These are phyloP conservation scores for Merluccius polli DNA, from an alignment of 2,797 vertebrate genomes.

Conservation along the genomic window DNA sequence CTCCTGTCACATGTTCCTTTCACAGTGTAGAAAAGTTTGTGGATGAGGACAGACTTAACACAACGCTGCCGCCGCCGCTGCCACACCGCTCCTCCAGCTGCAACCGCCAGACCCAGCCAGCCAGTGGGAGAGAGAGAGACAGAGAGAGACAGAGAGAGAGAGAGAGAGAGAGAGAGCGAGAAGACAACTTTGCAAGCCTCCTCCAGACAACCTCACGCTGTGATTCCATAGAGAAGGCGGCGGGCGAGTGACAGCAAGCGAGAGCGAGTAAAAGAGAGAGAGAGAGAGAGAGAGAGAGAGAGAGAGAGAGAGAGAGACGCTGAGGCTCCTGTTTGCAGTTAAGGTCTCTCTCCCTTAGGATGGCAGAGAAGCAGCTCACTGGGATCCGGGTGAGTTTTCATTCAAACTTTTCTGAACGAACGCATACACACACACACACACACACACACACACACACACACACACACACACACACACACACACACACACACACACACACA, in stretches of 20 bases:
- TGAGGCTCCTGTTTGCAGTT: slow-evolving; percentile 41
- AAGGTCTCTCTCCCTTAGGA: slow-evolving; percentile 59
- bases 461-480: slow-evolving; percentile 35
- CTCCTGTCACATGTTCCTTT: slow-evolving; percentile 80
- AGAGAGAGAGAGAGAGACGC: slow-evolving; percentile 35
- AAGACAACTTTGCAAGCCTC: slow-evolving; percentile 10
- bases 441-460: slow-evolving; percentile 28
- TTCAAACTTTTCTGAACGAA: slow-evolving; percentile 24
- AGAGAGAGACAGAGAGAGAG: slow-evolving; percentile 27
- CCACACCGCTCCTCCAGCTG: slow-evolving; percentile 63
- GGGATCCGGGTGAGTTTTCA: slow-evolving; percentile 74
- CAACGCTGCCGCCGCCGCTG: slow-evolving; percentile 73
- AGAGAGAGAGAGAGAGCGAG: slow-evolving; percentile 4
- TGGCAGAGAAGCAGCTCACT: slow-evolving; percentile 76
- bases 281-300: slow-evolving; percentile 9
- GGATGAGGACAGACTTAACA: slow-evolving; percentile 78
- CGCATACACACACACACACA: slow-evolving; percentile 6
- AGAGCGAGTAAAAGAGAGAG: slow-evolving; percentile 41
- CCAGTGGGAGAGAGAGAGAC: slow-evolving; percentile 53
- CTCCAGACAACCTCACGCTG: neutral
- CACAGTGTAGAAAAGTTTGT: slow-evolving; percentile 82
- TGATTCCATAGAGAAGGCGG: slow-evolving; percentile 9
- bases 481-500: slow-evolving; percentile 35
- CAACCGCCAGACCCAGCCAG: slow-evolving; percentile 42
- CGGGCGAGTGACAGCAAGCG: slow-evolving; percentile 57